Conservation (phyloP, 1,140 invertebrate genomes). For the Ceratoteleas bidentatus region DNA sequence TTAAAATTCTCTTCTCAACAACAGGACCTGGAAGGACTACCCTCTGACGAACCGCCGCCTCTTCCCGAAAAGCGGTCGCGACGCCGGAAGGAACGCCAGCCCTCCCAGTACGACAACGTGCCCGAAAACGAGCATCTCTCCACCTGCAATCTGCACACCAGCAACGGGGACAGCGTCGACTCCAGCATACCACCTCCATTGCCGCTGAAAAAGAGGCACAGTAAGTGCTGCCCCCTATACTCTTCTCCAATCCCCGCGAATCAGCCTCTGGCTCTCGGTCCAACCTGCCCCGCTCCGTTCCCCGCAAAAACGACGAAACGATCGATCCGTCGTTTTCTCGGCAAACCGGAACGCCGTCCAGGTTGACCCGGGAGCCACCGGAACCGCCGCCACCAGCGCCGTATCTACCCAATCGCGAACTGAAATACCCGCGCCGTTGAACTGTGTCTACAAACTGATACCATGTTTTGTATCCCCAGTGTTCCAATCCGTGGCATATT, state of each 20-base stretch:
- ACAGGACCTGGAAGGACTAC: constrained; percentile 74
- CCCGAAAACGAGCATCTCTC: constrained; percentile 83
- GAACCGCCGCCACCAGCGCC: too few species aligned
- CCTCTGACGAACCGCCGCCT: constrained; percentile 83
- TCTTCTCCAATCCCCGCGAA: neutral
- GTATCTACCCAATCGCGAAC: too few species aligned
- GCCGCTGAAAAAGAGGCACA: constrained; percentile 95
- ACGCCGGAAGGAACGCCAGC: constrained; percentile 82
- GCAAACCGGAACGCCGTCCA: too few species aligned
- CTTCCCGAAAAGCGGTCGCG: constrained; percentile 84
- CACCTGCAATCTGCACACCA: constrained; percentile 81
- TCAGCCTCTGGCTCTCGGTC: neutral
- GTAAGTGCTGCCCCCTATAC: constrained; percentile 85
- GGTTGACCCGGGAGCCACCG: too few species aligned
- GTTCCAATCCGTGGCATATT: constrained; percentile 96
- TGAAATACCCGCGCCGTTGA: too few species aligned
- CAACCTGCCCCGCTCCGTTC: too few species aligned
- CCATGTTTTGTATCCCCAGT: constrained; percentile 85
- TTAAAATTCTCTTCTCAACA: too few species aligned
- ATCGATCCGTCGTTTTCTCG: too few species aligned
- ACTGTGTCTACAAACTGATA: constrained; percentile 75
- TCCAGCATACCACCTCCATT: constrained; percentile 90
- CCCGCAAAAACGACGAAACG: too few species aligned
- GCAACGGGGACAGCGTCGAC: constrained; percentile 77
- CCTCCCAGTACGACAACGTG: constrained; percentile 89